Evolutionary conservation across 1,140 invertebrate genomes (phyloP), one percentile per base, ranked within the genome.

Genomic region (Philotrypesis tridentata): DNA sequence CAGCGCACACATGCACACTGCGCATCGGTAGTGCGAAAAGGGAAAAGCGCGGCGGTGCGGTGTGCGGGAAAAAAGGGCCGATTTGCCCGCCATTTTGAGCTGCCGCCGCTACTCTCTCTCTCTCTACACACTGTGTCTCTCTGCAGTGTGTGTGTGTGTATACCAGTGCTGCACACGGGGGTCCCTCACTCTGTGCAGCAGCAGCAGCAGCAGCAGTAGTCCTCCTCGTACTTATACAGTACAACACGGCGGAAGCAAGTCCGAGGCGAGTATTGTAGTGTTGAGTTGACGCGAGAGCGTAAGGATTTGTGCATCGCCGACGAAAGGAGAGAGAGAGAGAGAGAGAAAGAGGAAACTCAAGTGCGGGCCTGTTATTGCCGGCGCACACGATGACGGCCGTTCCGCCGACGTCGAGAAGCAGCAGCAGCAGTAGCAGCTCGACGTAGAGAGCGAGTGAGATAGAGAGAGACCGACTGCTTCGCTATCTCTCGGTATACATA

Each of bases 21-120:
- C 48, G 48, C 48, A 55, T n/a, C 48, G 7, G 55, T 55, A 73
- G 23, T 27, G 37, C 5, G 71, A 73, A 55, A 55, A 55, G 71
- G 11, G 37, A 73, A 23, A 48, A 40, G 11, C n/a, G 25, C n/a
- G 70, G n/a, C 7, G 33, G 60, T 11, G 73, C 31, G 6, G 29
- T n/a, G 55, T 61, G 29, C 27, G 73, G 33, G 60, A 23, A 61
- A 40, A 61, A 55, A 25, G 23, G 60, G 60, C 60, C 25, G 74
- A 80, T 80, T 80, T 67, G 79, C 70, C 79, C 79, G 79, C 79
- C 79, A 80, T 80, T 80, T 74, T 80, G 79, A 80, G 37, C 77
- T 17, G 77, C 48, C 21, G 40, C 48, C 27, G 17, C 9, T 70
- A 29, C 14, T 61, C n/a, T n/a, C n/a, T n/a, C n/a, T n/a, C n/a